Evolutionary conservation across 2,888 invertebrate genomes (phyloP), one percentile per base, ranked within the genome.

Genomic region (Nycteola revayana): DNA sequence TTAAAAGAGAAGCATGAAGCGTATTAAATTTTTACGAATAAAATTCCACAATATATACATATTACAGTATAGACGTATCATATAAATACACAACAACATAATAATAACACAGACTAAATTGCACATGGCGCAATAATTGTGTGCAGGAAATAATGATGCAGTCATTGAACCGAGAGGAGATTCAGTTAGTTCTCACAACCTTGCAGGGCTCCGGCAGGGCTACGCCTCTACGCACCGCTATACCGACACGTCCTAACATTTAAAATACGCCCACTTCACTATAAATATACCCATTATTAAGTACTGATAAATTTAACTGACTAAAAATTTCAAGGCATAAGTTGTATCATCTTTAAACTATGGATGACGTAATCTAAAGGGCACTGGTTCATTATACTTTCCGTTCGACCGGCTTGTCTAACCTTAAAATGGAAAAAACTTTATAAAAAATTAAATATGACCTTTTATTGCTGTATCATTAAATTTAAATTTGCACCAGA

Each of bases 61-160:
- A 85, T 81, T 84, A 87, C 76, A 79, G 77, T 83, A 78, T 78
- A 82, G 74, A 73, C 70, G 78, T 85, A 83, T 73, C 77, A 72
- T 85, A 85, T 86, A 86, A 85, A 83, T 85, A 87, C 79, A 87
- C 85, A 87, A 88, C 87, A 87, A 88, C 85, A 73, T 85, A 86
- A 82, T 82, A 81, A 84, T 87, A 88, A 86, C 85, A 87, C 85
- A 87, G 86, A 85, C 76, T 84, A 82, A 84, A 88, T 88, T 87
- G 88, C 88, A 88, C 86, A 73, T 73, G 79, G 75, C 78, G 85
- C 83, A 81, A 60, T 68, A 69, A 83, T 78, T 74, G 79, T 83
- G 84, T 85, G 84, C 78, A 78, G 82, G 81, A 81, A 81, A 81
- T 70, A 74, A 74, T 77, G 82, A 74, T 72, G 79, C 87, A 85